Base-by-base conservation (phyloP, 2,888 invertebrate genomes). In the Mesochorus sp. region DNA sequence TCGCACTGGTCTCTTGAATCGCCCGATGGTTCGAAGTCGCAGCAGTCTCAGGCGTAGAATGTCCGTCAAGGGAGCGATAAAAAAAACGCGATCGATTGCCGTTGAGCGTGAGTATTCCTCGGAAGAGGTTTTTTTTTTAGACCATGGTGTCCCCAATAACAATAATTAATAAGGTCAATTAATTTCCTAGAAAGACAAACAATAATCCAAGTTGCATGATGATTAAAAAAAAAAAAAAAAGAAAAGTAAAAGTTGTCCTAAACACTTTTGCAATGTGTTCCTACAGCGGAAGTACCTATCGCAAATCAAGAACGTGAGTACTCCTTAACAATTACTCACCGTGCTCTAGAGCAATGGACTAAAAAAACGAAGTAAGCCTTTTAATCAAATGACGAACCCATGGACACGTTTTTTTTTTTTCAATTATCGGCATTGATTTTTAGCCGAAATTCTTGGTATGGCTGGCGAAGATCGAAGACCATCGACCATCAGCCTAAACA, bases 51-150 rank as follows among this genome's bases (percentile, higher is more conserved):
- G 94, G 49, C 93, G 97, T 0, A 94, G 95, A 86, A 95, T 97
- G 95, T 97, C 97, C 0, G 96, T 98, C 17, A 95, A 95, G 85
- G 98, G 98, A 64, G 97, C 98, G 44, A 97, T 98, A 76, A 96
- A 97, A 91, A 96, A 98, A 89, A 98, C 98, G 0, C 93, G 98
- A 82, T 97, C 98, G 8, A 98, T 98, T 80, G 97, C 97, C 87
- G 95, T 97, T 4, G 97, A 96, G 90, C 95, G 96, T 96, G 91
- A 93, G 95, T 94, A 79, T 71, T 2, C n/a, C n/a, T n/a, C n/a
- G n/a, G 26, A 2, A 17, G 14, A 31, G 14, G 26, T 53, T n/a
- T 3, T 12, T n/a, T n/a, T n/a, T n/a, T n/a, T n/a, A n/a, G n/a
- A n/a, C n/a, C n/a, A n/a, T n/a, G n/a, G n/a, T n/a, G n/a, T n/a